phyloP scores from a whole-genome alignment of 2,888 invertebrate species.

The Lepidochrysops patricia region DNA sequence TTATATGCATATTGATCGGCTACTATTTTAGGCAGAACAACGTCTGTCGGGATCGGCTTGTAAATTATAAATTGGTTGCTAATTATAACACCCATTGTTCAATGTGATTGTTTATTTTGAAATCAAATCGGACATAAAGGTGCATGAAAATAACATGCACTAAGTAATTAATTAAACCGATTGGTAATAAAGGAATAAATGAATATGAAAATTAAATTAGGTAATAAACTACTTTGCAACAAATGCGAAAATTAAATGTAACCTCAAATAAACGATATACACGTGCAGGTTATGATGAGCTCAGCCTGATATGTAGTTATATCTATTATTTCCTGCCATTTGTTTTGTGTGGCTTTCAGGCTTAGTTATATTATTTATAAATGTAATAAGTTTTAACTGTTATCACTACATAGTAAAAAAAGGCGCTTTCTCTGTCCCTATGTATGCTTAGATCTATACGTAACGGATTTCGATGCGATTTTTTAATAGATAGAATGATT shows the following conservation, averaged over 20 bases:
- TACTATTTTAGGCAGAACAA: too few species aligned
- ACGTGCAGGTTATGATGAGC: neutral
- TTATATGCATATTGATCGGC: too few species aligned
- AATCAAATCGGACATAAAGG: neutral
- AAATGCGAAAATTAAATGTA: neutral
- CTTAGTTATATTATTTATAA: too few species aligned
- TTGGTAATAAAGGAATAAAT: neutral
- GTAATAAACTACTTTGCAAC: neutral
- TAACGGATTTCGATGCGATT: too few species aligned
- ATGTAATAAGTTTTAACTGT: too few species aligned
- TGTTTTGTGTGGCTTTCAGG: neutral
- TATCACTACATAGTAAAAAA: too few species aligned
- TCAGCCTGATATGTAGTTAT: neutral
- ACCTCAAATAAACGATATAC: neutral
- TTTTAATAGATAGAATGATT: too few species aligned
- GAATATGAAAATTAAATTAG: neutral
- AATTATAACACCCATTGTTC: too few species aligned
- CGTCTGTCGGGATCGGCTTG: too few species aligned
- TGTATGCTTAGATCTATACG: too few species aligned
- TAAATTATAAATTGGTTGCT: too few species aligned
- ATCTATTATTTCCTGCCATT: neutral
- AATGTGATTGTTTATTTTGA: neutral
- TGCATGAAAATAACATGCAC: neutral
- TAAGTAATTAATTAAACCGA: neutral
- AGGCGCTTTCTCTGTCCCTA: too few species aligned